Percentiles rank a stretch among this genome's conserved stretches.
These are phyloP conservation scores for Brachyalestes nurse DNA, from an alignment of 2,797 vertebrate species.

Conservation along the genomic window DNA sequence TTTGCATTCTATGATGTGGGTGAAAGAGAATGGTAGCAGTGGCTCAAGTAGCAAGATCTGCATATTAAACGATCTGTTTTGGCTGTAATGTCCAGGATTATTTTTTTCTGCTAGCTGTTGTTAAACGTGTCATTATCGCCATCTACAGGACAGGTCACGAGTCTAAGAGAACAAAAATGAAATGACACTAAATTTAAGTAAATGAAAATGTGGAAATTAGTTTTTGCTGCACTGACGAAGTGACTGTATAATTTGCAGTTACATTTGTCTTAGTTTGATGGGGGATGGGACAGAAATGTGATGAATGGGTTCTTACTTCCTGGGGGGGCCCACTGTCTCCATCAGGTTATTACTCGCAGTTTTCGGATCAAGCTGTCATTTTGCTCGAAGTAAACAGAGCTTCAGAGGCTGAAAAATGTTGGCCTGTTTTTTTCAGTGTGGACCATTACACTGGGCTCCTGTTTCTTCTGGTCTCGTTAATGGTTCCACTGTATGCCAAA, in stretches of 20 bases:
- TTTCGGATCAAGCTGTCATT: neutral
- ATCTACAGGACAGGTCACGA: neutral
- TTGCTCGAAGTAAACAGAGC: neutral
- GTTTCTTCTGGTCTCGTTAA: too few relatives aligned
- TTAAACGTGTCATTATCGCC: neutral
- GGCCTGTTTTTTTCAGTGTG: too few relatives aligned
- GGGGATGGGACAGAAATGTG: neutral
- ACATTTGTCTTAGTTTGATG: neutral
- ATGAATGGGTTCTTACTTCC: too few relatives aligned
- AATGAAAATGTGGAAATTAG: neutral
- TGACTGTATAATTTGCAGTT: too few relatives aligned
- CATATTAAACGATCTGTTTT: neutral
- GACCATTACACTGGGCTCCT: neutral
- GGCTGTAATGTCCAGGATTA: neutral
- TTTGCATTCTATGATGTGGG: too few relatives aligned
- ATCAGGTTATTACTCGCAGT: neutral
- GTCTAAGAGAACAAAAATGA: neutral
- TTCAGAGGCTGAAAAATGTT: too few relatives aligned
- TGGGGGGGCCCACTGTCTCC: neutral
- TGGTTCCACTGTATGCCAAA: too few relatives aligned
- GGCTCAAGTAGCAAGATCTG: neutral
- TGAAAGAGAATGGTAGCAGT: neutral
- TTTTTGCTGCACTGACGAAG: neutral
- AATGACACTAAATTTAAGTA: neutral
- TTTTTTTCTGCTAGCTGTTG: neutral